Base-by-base conservation (phyloP, 37 sponge, comb jelly and placozoan genomes). In the Eunapius fragilis region DNA sequence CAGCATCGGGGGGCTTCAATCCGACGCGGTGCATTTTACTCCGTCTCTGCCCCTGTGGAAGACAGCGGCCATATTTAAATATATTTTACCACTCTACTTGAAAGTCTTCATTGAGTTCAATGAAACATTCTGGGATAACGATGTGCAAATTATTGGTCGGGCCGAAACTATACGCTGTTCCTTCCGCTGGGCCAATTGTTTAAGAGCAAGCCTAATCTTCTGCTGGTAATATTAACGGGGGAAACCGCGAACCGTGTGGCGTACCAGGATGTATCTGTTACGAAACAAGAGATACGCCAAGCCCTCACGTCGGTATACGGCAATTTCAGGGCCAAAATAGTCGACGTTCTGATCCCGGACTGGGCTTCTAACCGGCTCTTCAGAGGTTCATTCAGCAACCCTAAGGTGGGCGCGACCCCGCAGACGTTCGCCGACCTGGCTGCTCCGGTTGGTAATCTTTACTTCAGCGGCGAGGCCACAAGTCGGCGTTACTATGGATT, bases 381-480 rank as follows among this genome's bases (percentile, higher is more conserved):
- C 47, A 70, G 26, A 0, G 90, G 93, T 25, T 75, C 70, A 34
- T 95, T 86, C 76, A 82, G 69, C 68, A 78, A 83, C 49, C 9
- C 2, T 32, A 87, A 87, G 24, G 25, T 71, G 25, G 90, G 81
- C 9, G 26, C 82, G 2, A 72, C 71, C 25, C n/a, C 76, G 0
- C 75, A 76, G 25, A 47, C n/a, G 3, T 70, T 77, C n/a, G 25
- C 25, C 2, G 34, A 70, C 6, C 36, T 93, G 19, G 74, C 36
- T 17, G 38, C 37, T 0, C 89, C 87, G 14, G 49, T 80, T 2
- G 95, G 90, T 0, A 49, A 75, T 24, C 80, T 95, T 12, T 79
- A 89, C 37, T 95, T 95, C 70, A 67, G 77, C 73, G 95, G 95
- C 58, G 93, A 92, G 41, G 93, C 87, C 4, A 84, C 89, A 17